A percentile compares a stretch with the other conserved stretches of the same genome.
Evolutionary conservation across 2,888 invertebrate genomes (phyloP).

Genomic region (Meteorus colon): DNA sequence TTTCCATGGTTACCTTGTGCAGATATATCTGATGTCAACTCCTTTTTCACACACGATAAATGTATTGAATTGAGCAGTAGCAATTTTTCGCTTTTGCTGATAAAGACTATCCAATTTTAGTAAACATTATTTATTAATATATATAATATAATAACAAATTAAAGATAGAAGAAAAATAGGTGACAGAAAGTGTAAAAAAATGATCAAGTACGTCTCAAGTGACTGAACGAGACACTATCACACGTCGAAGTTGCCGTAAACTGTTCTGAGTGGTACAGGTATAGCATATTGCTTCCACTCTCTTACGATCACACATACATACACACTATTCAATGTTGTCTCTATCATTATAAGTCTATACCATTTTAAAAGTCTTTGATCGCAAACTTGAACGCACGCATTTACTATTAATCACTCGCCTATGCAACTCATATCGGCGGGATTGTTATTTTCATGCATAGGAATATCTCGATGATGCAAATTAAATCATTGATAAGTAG

Average conservation of each 20-base stretch:
- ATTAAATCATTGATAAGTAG: neutral
- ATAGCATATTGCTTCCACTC: neutral
- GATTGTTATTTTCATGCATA: neutral
- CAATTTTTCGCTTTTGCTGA: neutral
- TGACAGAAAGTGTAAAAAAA: neutral
- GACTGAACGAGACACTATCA: neutral
- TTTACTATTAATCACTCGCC: neutral
- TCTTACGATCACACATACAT: neutral
- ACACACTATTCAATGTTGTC: neutral
- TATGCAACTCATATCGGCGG: neutral
- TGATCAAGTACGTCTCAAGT: neutral
- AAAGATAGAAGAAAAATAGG: neutral
- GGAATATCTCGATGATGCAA: neutral
- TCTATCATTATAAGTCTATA: neutral
- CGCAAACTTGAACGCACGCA: neutral
- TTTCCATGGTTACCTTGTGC: neutral
- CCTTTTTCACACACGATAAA: neutral
- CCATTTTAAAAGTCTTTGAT: neutral
- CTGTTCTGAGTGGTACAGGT: neutral
- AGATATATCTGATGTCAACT: neutral
- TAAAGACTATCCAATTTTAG: neutral
- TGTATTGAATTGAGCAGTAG: neutral
- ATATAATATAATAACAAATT: neutral
- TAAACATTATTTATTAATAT: neutral
- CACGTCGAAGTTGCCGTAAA: neutral